A percentile compares a stretch with the other conserved stretches of the same genome.
Conservation (phyloP, 2,888 invertebrate species). For the Cynaeus angustus region DNA sequence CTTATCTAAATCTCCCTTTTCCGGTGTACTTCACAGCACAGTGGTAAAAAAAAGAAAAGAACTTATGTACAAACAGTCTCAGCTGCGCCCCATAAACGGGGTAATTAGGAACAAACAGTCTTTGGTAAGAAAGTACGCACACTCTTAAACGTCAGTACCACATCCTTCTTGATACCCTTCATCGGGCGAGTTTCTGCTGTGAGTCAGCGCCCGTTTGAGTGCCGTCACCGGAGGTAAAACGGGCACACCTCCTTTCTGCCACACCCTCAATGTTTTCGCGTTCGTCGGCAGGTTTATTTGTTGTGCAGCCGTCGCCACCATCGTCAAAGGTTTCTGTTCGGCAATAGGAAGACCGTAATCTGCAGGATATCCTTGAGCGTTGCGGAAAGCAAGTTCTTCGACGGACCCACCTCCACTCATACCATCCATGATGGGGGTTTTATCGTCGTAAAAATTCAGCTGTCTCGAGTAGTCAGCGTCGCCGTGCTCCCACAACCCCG, state of each 20-base stretch:
- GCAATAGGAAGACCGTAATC: slow-evolving; percentile 86
- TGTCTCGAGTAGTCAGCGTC: slow-evolving; percentile 39
- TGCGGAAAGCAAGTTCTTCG: slow-evolving; percentile 80
- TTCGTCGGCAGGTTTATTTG: slow-evolving; percentile 74
- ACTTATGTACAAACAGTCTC: slow-evolving; percentile 39
- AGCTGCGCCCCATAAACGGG: slow-evolving; percentile 22
- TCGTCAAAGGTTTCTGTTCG: slow-evolving; percentile 67
- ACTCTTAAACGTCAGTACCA: slow-evolving; percentile 88
- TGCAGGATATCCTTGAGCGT: slow-evolving; percentile 76
- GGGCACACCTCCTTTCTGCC: slow-evolving; percentile 89
- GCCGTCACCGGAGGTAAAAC: slow-evolving; percentile 90
- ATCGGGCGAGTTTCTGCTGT: slow-evolving; percentile 89
- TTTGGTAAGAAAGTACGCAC: slow-evolving; percentile 54
- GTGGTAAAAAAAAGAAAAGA: slow-evolving; percentile 52
- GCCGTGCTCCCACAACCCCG: slow-evolving; percentile 82
- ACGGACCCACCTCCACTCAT: slow-evolving; percentile 76
- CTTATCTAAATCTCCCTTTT: slow-evolving; percentile 57
- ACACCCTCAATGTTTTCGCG: slow-evolving; percentile 88
- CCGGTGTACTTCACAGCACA: slow-evolving; percentile 59
- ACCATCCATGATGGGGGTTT: slow-evolving; percentile 83
- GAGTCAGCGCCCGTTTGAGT: slow-evolving; percentile 87
- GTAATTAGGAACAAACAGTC: slow-evolving; percentile 56
- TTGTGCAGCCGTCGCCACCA: slow-evolving; percentile 69
- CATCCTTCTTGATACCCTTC: slow-evolving; percentile 95
- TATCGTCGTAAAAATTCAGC: slow-evolving; percentile 77